Evolutionary conservation across 2,113 vertebrate species (phyloP), one percentile per base, ranked within the genome.

Genomic region (Amblyopsis rosae): DNA sequence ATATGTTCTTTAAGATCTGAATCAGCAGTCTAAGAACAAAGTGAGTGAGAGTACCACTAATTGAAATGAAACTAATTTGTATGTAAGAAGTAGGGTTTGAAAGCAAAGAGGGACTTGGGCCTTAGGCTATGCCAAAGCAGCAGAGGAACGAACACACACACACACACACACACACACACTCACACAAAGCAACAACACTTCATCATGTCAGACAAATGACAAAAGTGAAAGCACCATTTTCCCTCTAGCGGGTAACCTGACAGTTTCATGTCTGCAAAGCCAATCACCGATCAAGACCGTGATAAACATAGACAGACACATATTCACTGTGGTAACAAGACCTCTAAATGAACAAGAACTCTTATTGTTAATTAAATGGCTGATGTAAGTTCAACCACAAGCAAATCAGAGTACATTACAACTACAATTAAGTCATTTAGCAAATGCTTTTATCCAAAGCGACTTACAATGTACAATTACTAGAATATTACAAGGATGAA

Each of bases 41-140:
- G 65, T 72, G 54, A 63, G 69, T 51, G 70, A 41, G 72, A 62
- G 84, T 62, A 58, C 81, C 70, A 80, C 67, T 57, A 11, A 75
- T 0, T 84, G 76, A 87, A 79, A 72, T 11, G n/a, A 55, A 77
- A 58, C 84, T 90, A 67, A 88, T 90, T 87, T 81, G 84, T 89
- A 88, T 90, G 87, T 64, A 77, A 63, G 81, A 69, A 83, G 70
- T 46, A 41, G 67, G 62, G 62, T 61, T 9, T 11, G 71, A 65
- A 61, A 72, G 78, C 73, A 86, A 85, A 70, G 56, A 71, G 72
- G 54, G 75, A 81, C 85, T 88, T 81, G 48, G 73, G 81, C 74
- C 78, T 82, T 54, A 75, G 72, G 82, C 68, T 70, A 11, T 56
- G 46, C 51, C 9, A 48, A 17, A 41, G 64, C 72, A 66, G 9